These are phyloP conservation scores for Melozone crissalis DNA, from an alignment of 2,113 vertebrate species.

Conservation along the genomic window DNA sequence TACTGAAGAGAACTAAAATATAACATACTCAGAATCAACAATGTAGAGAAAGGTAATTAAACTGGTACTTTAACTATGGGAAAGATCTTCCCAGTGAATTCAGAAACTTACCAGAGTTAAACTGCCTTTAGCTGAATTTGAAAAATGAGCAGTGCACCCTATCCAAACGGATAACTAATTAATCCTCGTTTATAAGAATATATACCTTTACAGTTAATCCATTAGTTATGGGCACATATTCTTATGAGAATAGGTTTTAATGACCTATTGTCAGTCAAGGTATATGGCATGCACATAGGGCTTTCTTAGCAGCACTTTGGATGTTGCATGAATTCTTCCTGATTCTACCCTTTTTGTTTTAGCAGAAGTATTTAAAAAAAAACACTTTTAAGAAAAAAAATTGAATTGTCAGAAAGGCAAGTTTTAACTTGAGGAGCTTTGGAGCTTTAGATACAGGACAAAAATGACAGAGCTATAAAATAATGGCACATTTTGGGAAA, in stretches of 20 bases:
- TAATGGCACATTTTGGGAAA: not conserved
- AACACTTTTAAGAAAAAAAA: not conserved
- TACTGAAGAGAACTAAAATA: conserved; percentile 6
- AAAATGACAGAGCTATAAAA: not conserved
- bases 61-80: not conserved
- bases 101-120: conserved; percentile 55
- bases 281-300: not conserved
- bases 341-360: not conserved
- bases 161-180: conserved; percentile 63
- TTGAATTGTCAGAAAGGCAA: not conserved
- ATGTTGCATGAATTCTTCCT: not conserved
- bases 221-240: conserved; percentile 65
- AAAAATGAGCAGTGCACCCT: conserved; percentile 54
- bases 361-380: not conserved
- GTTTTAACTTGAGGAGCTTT: not conserved
- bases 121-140: conserved; percentile 64
- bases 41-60: not conserved
- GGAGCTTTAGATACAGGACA: not conserved
- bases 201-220: conserved; percentile 68
- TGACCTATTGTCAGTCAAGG: conserved; percentile 65
- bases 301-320: not conserved
- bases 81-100: not conserved
- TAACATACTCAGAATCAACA: not conserved
- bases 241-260: conserved; percentile 70
- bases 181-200: conserved; percentile 62